Conservation (phyloP, 2,113 vertebrate genomes). For the Lepus timidus region DNA sequence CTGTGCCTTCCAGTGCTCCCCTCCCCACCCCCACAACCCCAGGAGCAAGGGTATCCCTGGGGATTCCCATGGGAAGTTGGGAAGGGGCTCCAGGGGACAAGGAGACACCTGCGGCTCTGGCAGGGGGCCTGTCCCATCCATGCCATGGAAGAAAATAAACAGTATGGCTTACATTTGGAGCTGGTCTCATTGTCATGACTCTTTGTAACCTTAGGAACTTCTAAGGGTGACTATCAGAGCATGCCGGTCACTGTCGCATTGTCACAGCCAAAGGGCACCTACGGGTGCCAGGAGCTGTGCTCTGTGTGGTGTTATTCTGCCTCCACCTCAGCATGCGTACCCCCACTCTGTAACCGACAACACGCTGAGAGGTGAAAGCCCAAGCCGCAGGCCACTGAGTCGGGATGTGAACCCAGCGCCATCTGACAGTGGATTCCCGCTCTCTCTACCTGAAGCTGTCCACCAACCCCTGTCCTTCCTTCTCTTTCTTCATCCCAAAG, state of each 20-base stretch:
- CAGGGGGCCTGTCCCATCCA: neutral
- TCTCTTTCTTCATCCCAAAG: neutral
- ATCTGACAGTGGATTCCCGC: rapidly evolving
- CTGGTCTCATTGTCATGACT: neutral
- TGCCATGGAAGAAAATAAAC: slow-evolving; percentile 60
- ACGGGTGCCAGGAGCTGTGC: neutral
- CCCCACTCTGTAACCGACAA: neutral
- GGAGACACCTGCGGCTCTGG: neutral
- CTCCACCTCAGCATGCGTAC: neutral
- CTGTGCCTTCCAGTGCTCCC: neutral
- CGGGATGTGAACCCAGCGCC: neutral
- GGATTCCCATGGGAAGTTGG: neutral
- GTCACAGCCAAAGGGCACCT: neutral
- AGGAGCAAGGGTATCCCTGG: neutral
- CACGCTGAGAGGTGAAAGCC: neutral
- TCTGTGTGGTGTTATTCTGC: neutral
- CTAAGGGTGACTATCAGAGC: neutral
- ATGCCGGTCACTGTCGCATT: neutral
- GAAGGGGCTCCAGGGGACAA: neutral
- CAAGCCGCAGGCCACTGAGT: neutral
- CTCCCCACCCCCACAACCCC: neutral
- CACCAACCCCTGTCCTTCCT: neutral
- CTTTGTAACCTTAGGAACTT: neutral
- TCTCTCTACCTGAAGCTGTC: neutral
- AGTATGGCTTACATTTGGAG: neutral